A percentile compares a stretch with the other conserved stretches of the same genome.
These are phyloP conservation scores for Gila robusta DNA, from an alignment of 2,797 vertebrate species.

Conservation along the genomic window DNA sequence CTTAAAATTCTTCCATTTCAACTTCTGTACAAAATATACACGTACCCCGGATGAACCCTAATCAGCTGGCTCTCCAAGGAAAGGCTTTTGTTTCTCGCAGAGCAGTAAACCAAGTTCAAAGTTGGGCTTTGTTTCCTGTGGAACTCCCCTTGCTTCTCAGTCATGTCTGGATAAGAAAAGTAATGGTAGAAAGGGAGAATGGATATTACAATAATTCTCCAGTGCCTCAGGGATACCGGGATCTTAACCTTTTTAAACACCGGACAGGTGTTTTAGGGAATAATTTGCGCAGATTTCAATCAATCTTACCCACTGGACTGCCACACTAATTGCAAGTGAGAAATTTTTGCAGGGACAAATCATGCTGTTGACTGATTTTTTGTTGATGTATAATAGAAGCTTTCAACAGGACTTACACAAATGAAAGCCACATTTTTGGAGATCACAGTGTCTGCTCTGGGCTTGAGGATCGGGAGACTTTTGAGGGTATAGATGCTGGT, in stretches of 20 bases:
- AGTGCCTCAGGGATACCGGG: neutral
- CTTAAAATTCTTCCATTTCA: conserved; percentile 45
- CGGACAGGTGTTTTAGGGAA: conserved; percentile 49
- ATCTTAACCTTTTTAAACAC: conserved; percentile 39
- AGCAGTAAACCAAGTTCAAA: conserved; percentile 56
- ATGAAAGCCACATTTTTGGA: conserved; percentile 75
- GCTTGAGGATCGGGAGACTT: conserved; percentile 70
- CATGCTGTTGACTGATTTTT: conserved; percentile 38
- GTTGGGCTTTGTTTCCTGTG: conserved; percentile 71
- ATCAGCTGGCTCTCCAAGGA: conserved; percentile 54
- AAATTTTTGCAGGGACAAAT: conserved; percentile 22
- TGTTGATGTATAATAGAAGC: conserved; percentile 44
- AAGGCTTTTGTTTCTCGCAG: conserved; percentile 43
- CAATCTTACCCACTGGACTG: conserved; percentile 43
- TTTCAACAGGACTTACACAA: conserved; percentile 64
- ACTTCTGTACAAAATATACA: conserved; percentile 40
- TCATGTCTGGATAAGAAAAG: conserved; percentile 66
- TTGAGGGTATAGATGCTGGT: conserved; percentile 65
- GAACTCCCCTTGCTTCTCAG: conserved; percentile 63
- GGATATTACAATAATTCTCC: conserved; percentile 47
- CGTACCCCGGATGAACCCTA: conserved; percentile 55
- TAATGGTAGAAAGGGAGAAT: conserved; percentile 42
- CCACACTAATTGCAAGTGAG: conserved; percentile 47
- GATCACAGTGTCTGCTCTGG: conserved; percentile 62
- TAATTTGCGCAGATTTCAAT: conserved; percentile 26